phyloP scores from a whole-genome alignment of 1,140 invertebrate species.

The Brachionus koreanus region DNA sequence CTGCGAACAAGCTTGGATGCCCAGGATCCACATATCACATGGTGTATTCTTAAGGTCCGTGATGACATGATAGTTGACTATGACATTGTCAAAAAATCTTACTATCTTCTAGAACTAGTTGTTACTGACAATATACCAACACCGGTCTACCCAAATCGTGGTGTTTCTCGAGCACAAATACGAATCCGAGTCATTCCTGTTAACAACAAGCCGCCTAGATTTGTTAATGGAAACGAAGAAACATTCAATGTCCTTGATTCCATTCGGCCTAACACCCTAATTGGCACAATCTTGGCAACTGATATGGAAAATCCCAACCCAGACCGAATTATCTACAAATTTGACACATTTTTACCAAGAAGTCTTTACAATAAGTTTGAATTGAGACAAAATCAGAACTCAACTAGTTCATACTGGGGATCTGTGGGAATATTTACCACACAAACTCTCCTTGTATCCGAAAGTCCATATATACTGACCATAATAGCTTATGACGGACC shows the following conservation, averaged over 20 bases:
- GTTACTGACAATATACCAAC: not conserved
- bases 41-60: slow-evolving; percentile 28
- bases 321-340: not conserved
- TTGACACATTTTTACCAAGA: not conserved
- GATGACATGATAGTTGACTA: slow-evolving; percentile 40
- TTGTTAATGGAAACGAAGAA: slow-evolving; percentile 36
- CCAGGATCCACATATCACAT: not conserved
- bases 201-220: slow-evolving; percentile 26
- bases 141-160: not conserved
- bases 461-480: slow-evolving; percentile 27
- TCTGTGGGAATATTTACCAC: slow-evolving; percentile 6
- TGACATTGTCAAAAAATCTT: slow-evolving; percentile 22
- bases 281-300: slow-evolving; percentile 34
- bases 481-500: slow-evolving; percentile 39
- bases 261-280: not conserved
- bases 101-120: not conserved
- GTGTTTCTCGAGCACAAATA: slow-evolving; percentile 12
- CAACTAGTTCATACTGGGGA: slow-evolving; percentile 18
- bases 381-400: not conserved
- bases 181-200: slow-evolving; percentile 15
- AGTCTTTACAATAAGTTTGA: not conserved
- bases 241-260: slow-evolving; percentile 15
- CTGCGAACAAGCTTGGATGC: slow-evolving; percentile 1
- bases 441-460: not conserved
- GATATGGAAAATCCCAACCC: slow-evolving; percentile 43